phyloP scores from a whole-genome alignment of 2,797 vertebrate genomes.

The Lophotriccus pileatus region DNA sequence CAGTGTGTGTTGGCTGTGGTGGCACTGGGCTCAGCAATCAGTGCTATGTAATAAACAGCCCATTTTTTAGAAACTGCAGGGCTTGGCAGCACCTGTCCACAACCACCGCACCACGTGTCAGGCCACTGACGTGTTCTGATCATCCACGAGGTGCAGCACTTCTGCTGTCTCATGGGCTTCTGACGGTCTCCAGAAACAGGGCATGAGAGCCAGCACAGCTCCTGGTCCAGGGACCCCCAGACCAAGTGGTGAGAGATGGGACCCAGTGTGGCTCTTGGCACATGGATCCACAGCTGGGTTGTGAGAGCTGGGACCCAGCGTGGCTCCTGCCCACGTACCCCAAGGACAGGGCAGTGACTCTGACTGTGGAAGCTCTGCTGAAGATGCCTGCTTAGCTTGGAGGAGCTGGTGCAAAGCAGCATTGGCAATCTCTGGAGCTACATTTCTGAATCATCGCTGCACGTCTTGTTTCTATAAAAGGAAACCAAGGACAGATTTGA shows the following conservation, averaged over 20 bases:
- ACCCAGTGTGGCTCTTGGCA: too few relatives aligned
- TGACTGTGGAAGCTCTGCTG: accelerated
- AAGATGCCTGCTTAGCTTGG: accelerated
- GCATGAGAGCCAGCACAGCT: neutral
- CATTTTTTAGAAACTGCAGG: neutral
- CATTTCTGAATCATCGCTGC: slow-evolving; percentile 27
- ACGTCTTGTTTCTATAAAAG: slow-evolving; percentile 52
- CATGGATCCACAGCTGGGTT: neutral
- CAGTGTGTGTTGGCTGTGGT: neutral
- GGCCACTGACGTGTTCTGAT: neutral
- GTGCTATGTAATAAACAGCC: accelerated
- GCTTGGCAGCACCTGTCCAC: neutral
- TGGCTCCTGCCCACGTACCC: accelerated
- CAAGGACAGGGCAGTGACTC: accelerated
- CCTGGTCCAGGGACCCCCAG: accelerated
- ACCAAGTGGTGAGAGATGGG: neutral
- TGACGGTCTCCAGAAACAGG: neutral
- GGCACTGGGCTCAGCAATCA: neutral
- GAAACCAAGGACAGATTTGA: slow-evolving; percentile 51
- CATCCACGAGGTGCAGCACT: neutral
- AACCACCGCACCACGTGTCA: accelerated
- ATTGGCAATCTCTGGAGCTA: neutral
- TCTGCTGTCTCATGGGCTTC: neutral
- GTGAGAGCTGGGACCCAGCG: neutral
- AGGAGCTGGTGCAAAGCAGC: neutral